Conservation (phyloP, 2,888 invertebrate species). For the Oscheius sp. region DNA sequence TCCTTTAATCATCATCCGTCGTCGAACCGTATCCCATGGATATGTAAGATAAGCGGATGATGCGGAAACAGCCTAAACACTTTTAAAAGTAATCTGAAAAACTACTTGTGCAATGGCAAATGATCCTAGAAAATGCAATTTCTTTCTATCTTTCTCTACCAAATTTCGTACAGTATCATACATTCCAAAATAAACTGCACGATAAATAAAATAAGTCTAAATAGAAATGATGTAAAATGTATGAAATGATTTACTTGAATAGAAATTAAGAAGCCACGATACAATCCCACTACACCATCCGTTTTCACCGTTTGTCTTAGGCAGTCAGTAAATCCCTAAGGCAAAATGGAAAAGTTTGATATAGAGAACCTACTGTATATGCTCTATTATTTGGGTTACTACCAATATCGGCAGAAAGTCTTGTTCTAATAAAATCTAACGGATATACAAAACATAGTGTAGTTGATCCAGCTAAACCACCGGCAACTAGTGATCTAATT, state of each 20-base stretch:
- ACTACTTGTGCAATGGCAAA: conserved; percentile 79
- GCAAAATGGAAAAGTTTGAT: background rate
- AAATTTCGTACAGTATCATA: conserved; percentile 85
- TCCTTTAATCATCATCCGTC: conserved; percentile 99
- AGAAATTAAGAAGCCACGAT: conserved; percentile 91
- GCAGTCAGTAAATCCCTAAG: conserved; percentile 53
- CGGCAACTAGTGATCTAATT: conserved; percentile 44
- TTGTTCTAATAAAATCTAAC: conserved; percentile 54
- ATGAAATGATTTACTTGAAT: conserved; percentile 80
- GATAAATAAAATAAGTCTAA: conserved; percentile 80
- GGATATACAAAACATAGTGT: conserved; percentile 59
- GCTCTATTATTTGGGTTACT: conserved; percentile 40
- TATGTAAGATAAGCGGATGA: conserved; percentile 77
- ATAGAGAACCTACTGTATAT: conserved; percentile 39
- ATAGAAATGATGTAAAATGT: background rate
- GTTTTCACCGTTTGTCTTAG: conserved; percentile 78
- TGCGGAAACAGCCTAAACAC: conserved; percentile 47
- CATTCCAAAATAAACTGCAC: conserved; percentile 92
- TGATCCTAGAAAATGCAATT: conserved; percentile 87
- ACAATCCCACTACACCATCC: conserved; percentile 84
- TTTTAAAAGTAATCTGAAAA: background rate
- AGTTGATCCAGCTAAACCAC: conserved; percentile 56
- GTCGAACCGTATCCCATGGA: conserved; percentile 91
- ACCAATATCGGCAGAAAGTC: conserved; percentile 54
- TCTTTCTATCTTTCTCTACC: conserved; percentile 79